phyloP scores from a whole-genome alignment of 2,888 invertebrate species.

The Nemotelus nigrinus region DNA sequence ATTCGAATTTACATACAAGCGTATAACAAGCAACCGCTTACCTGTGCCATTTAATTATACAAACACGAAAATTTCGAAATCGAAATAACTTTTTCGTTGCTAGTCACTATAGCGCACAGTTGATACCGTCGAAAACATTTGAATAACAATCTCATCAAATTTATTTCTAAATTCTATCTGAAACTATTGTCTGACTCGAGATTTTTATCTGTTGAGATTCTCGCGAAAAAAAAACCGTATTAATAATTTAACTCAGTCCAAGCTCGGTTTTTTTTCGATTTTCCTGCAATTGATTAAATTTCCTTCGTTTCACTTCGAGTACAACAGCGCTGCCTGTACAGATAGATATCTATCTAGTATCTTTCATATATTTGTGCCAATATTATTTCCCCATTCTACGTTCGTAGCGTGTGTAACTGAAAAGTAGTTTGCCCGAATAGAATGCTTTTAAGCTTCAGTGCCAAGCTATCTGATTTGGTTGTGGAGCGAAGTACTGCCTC shows the following conservation, averaged over 20 bases:
- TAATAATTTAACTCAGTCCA: background rate
- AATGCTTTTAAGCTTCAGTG: slow-evolving; percentile 28
- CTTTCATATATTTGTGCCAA: no score
- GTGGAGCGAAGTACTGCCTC: background rate
- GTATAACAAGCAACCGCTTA: slow-evolving; percentile 11
- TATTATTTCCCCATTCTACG: background rate
- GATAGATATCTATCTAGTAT: no score
- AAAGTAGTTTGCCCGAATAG: slow-evolving; percentile 17
- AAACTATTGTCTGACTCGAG: no score
- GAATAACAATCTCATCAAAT: slow-evolving; percentile 1
- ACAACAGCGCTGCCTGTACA: no score
- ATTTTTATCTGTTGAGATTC: no score
- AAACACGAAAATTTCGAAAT: slow-evolving; percentile 34
- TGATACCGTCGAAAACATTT: background rate
- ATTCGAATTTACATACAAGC: no score
- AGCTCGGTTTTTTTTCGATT: slow-evolving; percentile 11
- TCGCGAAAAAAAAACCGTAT: no score
- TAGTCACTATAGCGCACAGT: slow-evolving; percentile 9
- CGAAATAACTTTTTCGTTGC: slow-evolving; percentile 11
- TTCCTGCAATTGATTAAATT: slow-evolving; percentile 34
- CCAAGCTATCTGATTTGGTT: slow-evolving; percentile 15
- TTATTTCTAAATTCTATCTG: slow-evolving; percentile 8
- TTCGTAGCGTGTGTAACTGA: background rate
- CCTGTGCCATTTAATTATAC: slow-evolving; percentile 36
- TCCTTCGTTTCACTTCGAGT: slow-evolving; percentile 2